Conservation (phyloP, 2,797 vertebrate species). For the Gallinago solitaria region DNA sequence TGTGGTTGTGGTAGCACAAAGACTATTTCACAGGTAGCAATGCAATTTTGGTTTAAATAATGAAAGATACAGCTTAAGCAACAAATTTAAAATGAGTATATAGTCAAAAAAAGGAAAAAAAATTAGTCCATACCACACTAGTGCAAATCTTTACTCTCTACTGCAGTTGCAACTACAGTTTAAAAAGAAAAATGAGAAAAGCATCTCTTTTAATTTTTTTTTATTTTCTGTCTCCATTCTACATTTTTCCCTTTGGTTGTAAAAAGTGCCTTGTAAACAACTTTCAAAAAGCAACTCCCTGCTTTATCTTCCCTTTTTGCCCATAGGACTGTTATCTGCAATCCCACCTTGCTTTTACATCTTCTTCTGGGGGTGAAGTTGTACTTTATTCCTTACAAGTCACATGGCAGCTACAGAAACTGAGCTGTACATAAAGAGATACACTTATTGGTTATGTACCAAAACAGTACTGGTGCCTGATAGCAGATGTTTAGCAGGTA, state of each 20-base stretch:
- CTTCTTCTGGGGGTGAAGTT: not conserved
- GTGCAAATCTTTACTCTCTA: not conserved
- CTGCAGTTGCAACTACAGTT: not conserved
- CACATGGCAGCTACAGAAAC: not conserved
- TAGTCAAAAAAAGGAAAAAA: not conserved
- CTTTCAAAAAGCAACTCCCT: not conserved
- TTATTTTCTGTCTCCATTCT: not conserved
- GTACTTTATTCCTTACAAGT: not conserved
- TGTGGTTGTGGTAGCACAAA: not conserved
- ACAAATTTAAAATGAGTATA: not conserved
- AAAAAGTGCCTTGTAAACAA: not conserved
- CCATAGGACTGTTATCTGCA: conserved; percentile 21
- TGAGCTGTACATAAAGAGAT: not conserved
- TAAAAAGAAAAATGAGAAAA: too few species aligned
- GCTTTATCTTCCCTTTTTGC: not conserved
- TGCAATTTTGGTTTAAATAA: not conserved
- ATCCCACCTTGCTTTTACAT: conserved; percentile 19
- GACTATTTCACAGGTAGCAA: not conserved
- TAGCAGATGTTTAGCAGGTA: conserved; percentile 10
- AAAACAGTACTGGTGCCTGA: not conserved
- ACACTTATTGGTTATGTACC: not conserved
- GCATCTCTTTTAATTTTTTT: not conserved
- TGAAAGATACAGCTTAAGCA: not conserved
- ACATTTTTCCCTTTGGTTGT: not conserved
- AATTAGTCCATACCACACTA: not conserved